Conservation (phyloP, 2,113 vertebrate genomes). For the Lophura nycthemera region DNA sequence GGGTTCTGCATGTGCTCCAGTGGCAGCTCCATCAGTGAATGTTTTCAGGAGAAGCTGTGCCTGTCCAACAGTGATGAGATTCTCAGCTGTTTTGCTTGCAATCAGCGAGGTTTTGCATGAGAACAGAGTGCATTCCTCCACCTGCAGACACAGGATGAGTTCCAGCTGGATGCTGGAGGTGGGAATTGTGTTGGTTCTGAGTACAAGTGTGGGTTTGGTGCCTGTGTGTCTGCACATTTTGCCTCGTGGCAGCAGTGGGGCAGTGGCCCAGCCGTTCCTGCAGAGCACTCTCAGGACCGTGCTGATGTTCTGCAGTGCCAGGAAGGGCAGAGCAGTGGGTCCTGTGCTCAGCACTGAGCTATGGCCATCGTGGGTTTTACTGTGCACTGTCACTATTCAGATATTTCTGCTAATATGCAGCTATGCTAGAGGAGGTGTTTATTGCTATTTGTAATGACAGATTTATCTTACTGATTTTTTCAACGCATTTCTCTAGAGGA, state of each 20-base stretch:
- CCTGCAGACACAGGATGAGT: fast-evolving
- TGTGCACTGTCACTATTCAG: neutral
- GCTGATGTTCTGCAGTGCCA: neutral
- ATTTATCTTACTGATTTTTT: constrained; percentile 67
- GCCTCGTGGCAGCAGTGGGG: too few relatives aligned
- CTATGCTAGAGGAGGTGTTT: constrained; percentile 52
- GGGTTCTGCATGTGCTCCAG: neutral
- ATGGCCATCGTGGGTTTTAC: neutral
- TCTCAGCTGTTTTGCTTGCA: neutral
- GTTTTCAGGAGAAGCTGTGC: neutral
- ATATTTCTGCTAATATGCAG: constrained; percentile 59
- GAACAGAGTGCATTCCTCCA: fast-evolving
- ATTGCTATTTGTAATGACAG: constrained; percentile 71
- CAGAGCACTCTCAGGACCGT: neutral
- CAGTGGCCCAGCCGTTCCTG: neutral
- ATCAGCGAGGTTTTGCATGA: neutral
- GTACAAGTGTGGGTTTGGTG: too few relatives aligned
- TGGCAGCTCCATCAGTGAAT: neutral
- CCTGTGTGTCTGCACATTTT: too few relatives aligned
- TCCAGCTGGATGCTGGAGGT: fast-evolving
- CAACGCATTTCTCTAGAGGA: constrained; percentile 70
- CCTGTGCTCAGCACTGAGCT: neutral
- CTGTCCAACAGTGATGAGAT: neutral
- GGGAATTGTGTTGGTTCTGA: neutral
- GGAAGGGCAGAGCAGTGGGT: too few relatives aligned